Conservation (phyloP, 2,113 vertebrate genomes). For the Dicrurus megarhynchus region DNA sequence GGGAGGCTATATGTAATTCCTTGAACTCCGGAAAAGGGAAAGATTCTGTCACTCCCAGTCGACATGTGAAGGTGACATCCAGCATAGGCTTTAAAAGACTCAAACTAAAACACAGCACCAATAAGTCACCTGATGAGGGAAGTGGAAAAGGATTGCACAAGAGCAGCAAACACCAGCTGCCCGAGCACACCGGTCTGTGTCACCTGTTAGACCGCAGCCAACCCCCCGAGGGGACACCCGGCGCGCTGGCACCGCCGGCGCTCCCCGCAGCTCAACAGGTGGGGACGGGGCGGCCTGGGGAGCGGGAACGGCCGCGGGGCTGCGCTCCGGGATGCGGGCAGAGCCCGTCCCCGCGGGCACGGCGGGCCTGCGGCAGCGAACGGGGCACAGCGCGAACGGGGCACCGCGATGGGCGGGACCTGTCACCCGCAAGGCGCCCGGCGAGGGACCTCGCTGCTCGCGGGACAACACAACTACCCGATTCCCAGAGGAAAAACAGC, state of each 20-base stretch:
- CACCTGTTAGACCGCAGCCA: accelerated
- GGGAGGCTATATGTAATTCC: background rate
- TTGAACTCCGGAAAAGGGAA: background rate
- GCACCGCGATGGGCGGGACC: background rate
- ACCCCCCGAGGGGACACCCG: background rate
- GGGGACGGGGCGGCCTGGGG: background rate
- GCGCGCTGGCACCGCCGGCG: background rate
- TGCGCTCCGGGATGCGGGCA: background rate
- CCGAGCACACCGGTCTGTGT: background rate
- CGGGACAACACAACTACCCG: background rate
- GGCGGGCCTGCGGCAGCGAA: background rate
- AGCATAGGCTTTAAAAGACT: background rate
- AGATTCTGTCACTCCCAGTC: background rate
- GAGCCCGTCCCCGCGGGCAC: background rate
- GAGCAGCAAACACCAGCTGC: background rate
- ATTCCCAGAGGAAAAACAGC: background rate
- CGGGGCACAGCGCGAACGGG: background rate
- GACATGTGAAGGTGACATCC: background rate
- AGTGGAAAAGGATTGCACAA: background rate
- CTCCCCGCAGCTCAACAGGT: background rate
- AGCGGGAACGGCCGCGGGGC: background rate
- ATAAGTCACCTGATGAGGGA: background rate
- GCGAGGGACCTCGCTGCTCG: background rate
- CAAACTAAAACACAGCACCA: accelerated
- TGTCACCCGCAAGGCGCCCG: background rate